Evolutionary conservation across 1,140 invertebrate species (phyloP), one percentile per base, ranked within the genome.

Genomic region (Wiebesia pumilae): DNA sequence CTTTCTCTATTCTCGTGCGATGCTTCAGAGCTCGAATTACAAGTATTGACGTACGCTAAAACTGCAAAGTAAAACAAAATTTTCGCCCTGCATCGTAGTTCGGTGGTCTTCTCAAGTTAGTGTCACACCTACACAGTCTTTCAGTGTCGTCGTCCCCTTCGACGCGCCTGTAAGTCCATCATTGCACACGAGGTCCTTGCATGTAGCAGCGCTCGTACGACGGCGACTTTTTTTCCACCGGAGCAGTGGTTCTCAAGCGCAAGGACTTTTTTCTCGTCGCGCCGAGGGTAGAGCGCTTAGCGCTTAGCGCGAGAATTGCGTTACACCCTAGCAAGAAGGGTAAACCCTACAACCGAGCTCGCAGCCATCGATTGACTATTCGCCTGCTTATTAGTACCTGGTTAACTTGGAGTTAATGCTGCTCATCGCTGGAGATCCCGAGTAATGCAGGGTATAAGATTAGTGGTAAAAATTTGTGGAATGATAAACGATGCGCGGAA

Each of bases 91-190:
- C 33, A 16, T 12, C 19, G 10, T 16, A 69, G 7, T 12, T 33
- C 30, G 30, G 12, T 12, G 89, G 92, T 91, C 90, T 92, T 93
- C 92, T 92, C 30, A 92, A 93, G 91, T 91, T 91, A 93, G 92
- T 92, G 91, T 88, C 89, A 89, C 24, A 90, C 90, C 90, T 62
- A 4, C 58, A 4, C 10, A 27, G 21, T 14, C 24, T 4, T 27
- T 62, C 91, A 90, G 89, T 90, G 91, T 90, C 90, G 89, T 89
- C 88, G 86, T 86, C 89, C 89, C 88, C 89, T 88, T 87, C 87
- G 86, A 90, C 87, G 86, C 84, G 69, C 14, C 14, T 87, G 86
- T 83, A 35, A 40, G 40, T 12, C 69, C 21, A n/a, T 43, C 71
- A 43, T 43, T 75, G 38, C 24, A 75, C 71, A n/a, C 40, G 1